These are phyloP conservation scores for Drosophila rubida DNA, from an alignment of 2,888 invertebrate genomes.

Conservation along the genomic window DNA sequence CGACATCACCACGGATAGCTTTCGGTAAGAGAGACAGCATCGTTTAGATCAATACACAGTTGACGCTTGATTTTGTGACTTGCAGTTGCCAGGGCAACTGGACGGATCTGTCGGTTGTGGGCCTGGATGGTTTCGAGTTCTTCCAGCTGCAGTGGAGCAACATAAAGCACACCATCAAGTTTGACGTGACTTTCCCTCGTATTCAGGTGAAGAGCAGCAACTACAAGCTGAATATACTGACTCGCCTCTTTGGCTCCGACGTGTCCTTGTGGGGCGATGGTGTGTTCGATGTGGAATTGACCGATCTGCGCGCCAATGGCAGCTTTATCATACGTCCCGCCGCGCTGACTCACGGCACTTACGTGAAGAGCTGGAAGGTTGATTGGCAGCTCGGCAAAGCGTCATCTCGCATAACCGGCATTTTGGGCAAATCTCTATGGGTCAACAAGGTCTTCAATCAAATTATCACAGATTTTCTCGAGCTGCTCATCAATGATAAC, in stretches of 20 bases:
- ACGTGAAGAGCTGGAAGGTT: constrained; percentile 67
- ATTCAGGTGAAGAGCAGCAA: constrained; percentile 58
- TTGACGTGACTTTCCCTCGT: constrained; percentile 75
- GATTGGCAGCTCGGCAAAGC: constrained; percentile 63
- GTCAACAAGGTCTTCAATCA: constrained; percentile 64
- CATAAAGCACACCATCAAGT: constrained; percentile 67
- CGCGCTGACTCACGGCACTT: constrained; percentile 42
- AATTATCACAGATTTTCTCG: constrained; percentile 69
- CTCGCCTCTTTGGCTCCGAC: constrained; percentile 44
- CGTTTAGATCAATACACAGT: neutral
- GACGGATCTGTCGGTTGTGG: constrained; percentile 67
- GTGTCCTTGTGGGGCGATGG: constrained; percentile 69
- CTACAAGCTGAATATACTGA: constrained; percentile 68
- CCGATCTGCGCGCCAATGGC: constrained; percentile 69
- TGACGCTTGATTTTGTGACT: neutral
- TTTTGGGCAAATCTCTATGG: constrained; percentile 58
- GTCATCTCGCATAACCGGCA: constrained; percentile 67
- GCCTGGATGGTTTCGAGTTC: constrained; percentile 78
- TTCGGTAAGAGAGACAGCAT: constrained; percentile 52
- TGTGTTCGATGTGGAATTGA: constrained; percentile 56
- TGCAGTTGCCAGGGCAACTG: constrained; percentile 69
- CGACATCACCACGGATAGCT: constrained; percentile 27
- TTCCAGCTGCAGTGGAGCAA: constrained; percentile 69
- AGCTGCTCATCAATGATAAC: constrained; percentile 70
- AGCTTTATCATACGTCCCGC: constrained; percentile 74